phyloP scores from a whole-genome alignment of 2,888 invertebrate species.

The Lochmaea capreae region DNA sequence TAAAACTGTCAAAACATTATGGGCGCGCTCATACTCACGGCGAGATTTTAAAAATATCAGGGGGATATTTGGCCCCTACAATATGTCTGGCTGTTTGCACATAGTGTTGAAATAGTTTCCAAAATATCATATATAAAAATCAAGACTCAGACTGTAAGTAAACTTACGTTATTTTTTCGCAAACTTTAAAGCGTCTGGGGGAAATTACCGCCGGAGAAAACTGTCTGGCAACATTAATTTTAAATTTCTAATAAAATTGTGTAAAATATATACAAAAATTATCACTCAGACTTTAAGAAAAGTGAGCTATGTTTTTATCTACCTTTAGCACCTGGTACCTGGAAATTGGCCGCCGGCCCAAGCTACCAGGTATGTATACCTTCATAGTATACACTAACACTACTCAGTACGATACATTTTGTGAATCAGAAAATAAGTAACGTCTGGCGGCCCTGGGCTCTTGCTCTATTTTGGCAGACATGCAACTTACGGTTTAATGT shows the following conservation, averaged over 20 bases:
- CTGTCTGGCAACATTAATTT: slow-evolving; percentile 5
- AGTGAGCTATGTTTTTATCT: slow-evolving; percentile 6
- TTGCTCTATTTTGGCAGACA: neutral
- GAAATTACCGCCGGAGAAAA: slow-evolving; percentile 8
- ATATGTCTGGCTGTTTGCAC: neutral
- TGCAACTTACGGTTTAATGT: no score
- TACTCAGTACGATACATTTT: slow-evolving; percentile 7
- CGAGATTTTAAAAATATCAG: no score
- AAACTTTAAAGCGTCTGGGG: slow-evolving; percentile 12
- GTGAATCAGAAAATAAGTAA: slow-evolving; percentile 20
- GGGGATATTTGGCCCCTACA: neutral
- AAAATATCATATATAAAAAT: slow-evolving; percentile 6
- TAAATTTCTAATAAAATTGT: slow-evolving; percentile 12
- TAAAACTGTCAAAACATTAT: no score
- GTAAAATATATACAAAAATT: neutral
- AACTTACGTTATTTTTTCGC: neutral
- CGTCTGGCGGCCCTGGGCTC: neutral
- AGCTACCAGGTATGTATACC: neutral
- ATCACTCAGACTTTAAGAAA: neutral
- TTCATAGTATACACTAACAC: neutral
- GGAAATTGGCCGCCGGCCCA: slow-evolving; percentile 15
- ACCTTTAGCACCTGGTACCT: slow-evolving; percentile 22
- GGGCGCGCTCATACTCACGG: neutral
- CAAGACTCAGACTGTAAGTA: neutral
- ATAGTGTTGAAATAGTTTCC: slow-evolving; percentile 6